Evolutionary conservation across 2,888 invertebrate genomes (phyloP).

Genomic region (Chrysolina oricalcia): DNA sequence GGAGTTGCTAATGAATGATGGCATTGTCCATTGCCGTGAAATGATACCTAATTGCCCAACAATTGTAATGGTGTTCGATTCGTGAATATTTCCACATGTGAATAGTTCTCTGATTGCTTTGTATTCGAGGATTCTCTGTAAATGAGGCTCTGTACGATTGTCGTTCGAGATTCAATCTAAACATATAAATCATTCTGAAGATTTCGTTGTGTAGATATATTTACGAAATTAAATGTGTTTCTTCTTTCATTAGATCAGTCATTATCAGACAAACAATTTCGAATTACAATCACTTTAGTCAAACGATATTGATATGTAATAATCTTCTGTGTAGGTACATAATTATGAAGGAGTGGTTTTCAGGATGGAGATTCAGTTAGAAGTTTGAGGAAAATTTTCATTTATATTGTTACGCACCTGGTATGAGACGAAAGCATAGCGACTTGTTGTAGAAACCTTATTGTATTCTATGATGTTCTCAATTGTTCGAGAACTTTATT

Average conservation of each 20-base stretch:
- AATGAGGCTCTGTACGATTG: slow-evolving; percentile 27
- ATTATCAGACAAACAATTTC: neutral
- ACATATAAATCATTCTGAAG: slow-evolving; percentile 28
- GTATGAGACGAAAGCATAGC: too few species aligned
- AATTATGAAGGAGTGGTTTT: too few species aligned
- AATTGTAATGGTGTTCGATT: slow-evolving; percentile 68
- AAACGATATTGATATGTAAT: neutral
- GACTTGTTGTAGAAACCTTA: too few species aligned
- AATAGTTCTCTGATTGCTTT: slow-evolving; percentile 68
- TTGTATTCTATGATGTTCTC: too few species aligned
- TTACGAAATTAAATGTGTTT: neutral
- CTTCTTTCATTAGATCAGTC: neutral
- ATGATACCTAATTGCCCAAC: slow-evolving; percentile 71
- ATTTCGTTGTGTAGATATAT: slow-evolving; percentile 2
- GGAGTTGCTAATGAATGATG: slow-evolving; percentile 68
- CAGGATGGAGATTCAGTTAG: too few species aligned
- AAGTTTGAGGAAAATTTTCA: too few species aligned
- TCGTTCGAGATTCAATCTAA: slow-evolving; percentile 19
- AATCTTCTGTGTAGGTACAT: neutral
- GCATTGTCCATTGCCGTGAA: slow-evolving; percentile 70
- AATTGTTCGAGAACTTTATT: too few species aligned
- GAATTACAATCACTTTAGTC: neutral
- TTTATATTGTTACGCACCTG: too few species aligned
- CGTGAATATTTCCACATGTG: slow-evolving; percentile 66
- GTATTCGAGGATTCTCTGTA: slow-evolving; percentile 41